Evolutionary conservation across 1,140 invertebrate genomes (phyloP).

Genomic region (Leptinotarsa lineolata): DNA sequence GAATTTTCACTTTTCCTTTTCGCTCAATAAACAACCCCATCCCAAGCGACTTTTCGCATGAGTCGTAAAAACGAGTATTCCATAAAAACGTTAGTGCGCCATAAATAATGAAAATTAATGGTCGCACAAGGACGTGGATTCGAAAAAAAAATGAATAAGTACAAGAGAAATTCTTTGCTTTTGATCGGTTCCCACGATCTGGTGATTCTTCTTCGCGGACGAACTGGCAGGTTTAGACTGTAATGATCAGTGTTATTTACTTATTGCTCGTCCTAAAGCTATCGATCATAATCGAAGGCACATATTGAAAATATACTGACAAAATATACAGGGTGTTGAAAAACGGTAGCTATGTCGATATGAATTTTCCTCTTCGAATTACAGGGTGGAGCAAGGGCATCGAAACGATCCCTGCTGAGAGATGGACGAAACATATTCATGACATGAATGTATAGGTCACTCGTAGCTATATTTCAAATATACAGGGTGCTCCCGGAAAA

Average conservation of each 20-base stretch:
- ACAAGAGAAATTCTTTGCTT: constrained; percentile 11
- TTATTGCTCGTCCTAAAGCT: background rate
- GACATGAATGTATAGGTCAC: too few species aligned
- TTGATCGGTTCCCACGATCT: constrained; percentile 18
- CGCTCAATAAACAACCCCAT: too few species aligned
- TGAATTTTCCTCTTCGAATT: too few species aligned
- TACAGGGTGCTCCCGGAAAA: too few species aligned
- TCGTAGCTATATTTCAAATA: too few species aligned
- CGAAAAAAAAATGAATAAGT: background rate
- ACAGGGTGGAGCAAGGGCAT: too few species aligned
- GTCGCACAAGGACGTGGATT: background rate
- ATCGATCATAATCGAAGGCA: background rate
- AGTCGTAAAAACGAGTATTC: background rate
- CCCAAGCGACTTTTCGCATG: background rate
- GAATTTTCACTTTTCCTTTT: too few species aligned
- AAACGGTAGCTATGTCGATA: too few species aligned
- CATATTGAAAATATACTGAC: too few species aligned
- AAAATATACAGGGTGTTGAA: too few species aligned
- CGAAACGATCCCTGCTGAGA: too few species aligned
- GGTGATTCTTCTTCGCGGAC: background rate
- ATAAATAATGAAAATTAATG: constrained; percentile 18
- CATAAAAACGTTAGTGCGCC: background rate
- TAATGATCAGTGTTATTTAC: constrained; percentile 3
- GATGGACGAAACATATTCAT: too few species aligned
- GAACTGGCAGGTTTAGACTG: background rate